Base-by-base conservation (phyloP, 1,140 invertebrate genomes). In the Drosophila albomicans region DNA sequence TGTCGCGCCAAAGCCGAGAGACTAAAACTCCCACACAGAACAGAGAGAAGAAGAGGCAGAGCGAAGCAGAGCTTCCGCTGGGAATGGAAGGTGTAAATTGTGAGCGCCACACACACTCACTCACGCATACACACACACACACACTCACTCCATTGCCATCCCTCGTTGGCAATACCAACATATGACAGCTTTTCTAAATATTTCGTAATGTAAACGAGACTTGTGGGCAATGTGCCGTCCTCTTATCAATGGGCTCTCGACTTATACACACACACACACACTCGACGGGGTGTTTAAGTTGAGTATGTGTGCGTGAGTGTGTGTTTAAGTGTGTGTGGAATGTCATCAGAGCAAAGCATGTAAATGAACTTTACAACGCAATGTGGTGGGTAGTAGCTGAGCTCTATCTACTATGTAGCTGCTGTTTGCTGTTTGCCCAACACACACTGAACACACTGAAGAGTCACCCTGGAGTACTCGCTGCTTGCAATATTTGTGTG, bases 301-400 rank as follows among this genome's bases (percentile, higher is more conserved):
- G 64, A 64, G 66, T 54, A 70, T 65, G 68, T 71, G 64, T 78
- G 20, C 61, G 59, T 70, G 1, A 15, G 15, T 16, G 65, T 59
- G 15, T 59, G 81, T 61, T 75, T 75, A 52, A 10, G 63, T 79
- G 82, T 72, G 81, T 57, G 78, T 77, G 56, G 76, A 89, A 89
- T 89, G 88, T 91, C 88, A 91, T 86, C 87, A 91, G 61, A 78
- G 78, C 80, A 35, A 35, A 73, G 76, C 82, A 89, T 91, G 88
- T 91, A 91, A 91, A 91, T 91, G 88, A 91, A 91, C 88, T 91
- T 88, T 91, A 77, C 71, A 91, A 77, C 84, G 75, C 72, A 71
- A 71, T 85, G 65, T 70, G 80, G 73, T 82, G 43, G 78, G 82
- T 81, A 73, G 20, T 25, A 25, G 20, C 20, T 25, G 20, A 25